phyloP scores from a whole-genome alignment of 2,888 invertebrate species.

The Phragmatobia fuliginosa region DNA sequence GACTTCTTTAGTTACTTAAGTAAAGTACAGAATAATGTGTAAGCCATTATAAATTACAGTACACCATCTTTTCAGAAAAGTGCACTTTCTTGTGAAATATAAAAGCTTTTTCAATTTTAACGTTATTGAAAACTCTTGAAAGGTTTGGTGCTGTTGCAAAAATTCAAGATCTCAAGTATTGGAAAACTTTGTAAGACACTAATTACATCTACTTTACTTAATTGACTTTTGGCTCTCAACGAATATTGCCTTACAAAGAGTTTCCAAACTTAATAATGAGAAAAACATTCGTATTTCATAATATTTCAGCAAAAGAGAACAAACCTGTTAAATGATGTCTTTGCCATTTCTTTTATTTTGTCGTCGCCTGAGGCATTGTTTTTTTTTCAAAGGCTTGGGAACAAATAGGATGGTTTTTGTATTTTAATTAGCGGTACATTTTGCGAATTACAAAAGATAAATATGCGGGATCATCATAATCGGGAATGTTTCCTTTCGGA shows the following conservation, averaged over 20 bases:
- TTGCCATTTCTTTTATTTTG: slow-evolving; percentile 11
- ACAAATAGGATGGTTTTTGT: slow-evolving; percentile 21
- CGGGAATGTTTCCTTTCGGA: slow-evolving; percentile 19
- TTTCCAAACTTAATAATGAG: slow-evolving; percentile 45
- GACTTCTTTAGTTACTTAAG: too few relatives aligned
- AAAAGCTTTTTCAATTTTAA: not conserved
- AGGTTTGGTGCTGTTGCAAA: slow-evolving; percentile 11
- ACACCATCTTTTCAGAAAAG: not conserved
- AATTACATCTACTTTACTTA: slow-evolving; percentile 54
- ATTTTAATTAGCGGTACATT: slow-evolving; percentile 17
- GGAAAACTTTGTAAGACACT: slow-evolving; percentile 46
- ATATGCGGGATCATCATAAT: slow-evolving; percentile 19
- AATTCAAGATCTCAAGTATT: slow-evolving; percentile 28
- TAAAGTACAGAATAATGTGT: not conserved
- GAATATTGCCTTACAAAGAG: slow-evolving; percentile 50
- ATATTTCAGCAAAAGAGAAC: slow-evolving; percentile 12
- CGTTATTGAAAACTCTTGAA: not conserved
- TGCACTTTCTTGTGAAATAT: not conserved
- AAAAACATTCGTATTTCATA: slow-evolving; percentile 28
- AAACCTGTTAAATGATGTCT: not conserved
- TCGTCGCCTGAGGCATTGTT: slow-evolving; percentile 18
- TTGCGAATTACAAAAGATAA: slow-evolving; percentile 22
- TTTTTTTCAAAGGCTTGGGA: slow-evolving; percentile 18
- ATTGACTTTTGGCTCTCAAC: slow-evolving; percentile 46
- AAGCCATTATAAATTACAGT: not conserved